These are phyloP conservation scores for Oligia fasciuncula DNA, from an alignment of 2,888 invertebrate species.

Conservation along the genomic window DNA sequence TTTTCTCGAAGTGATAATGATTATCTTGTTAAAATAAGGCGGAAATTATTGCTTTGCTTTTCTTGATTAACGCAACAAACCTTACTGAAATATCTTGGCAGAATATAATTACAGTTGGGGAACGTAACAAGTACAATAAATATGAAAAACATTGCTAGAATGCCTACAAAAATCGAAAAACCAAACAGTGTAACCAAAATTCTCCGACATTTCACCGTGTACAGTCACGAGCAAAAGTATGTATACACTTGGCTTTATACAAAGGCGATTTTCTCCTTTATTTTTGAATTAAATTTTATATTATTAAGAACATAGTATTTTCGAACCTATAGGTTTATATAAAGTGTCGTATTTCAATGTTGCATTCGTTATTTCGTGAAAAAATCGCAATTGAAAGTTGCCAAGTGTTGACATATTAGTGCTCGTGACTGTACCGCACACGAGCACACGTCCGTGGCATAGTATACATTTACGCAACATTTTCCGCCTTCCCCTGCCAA, in stretches of 20 bases:
- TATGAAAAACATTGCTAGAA: slow-evolving; percentile 30
- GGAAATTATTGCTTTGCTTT: slow-evolving; percentile 34
- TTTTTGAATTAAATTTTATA: too few species aligned
- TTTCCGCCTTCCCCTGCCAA: slow-evolving; percentile 60
- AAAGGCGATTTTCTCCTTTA: too few species aligned
- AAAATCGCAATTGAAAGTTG: too few species aligned
- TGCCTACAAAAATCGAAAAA: slow-evolving; percentile 43
- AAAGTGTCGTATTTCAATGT: too few species aligned
- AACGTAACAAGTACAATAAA: slow-evolving; percentile 40
- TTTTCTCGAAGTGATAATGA: slow-evolving; percentile 30
- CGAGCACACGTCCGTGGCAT: slow-evolving; percentile 45
- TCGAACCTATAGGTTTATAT: too few species aligned
- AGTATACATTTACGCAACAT: slow-evolving; percentile 57
- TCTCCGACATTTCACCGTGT: slow-evolving; percentile 30
- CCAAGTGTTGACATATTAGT: too few species aligned
- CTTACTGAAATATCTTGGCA: slow-evolving; percentile 28
- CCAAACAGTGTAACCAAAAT: slow-evolving; percentile 48
- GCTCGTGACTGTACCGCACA: too few species aligned
- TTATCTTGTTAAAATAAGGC: slow-evolving; percentile 42
- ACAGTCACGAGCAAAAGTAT: too few species aligned
- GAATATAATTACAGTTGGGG: slow-evolving; percentile 26
- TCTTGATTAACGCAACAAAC: slow-evolving; percentile 50
- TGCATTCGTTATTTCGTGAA: too few species aligned
- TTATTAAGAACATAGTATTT: too few species aligned
- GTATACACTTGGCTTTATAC: too few species aligned